Evolutionary conservation across 2,797 vertebrate genomes (phyloP), one percentile per base, ranked within the genome.

Genomic region (Phoeniculus purpureus): DNA sequence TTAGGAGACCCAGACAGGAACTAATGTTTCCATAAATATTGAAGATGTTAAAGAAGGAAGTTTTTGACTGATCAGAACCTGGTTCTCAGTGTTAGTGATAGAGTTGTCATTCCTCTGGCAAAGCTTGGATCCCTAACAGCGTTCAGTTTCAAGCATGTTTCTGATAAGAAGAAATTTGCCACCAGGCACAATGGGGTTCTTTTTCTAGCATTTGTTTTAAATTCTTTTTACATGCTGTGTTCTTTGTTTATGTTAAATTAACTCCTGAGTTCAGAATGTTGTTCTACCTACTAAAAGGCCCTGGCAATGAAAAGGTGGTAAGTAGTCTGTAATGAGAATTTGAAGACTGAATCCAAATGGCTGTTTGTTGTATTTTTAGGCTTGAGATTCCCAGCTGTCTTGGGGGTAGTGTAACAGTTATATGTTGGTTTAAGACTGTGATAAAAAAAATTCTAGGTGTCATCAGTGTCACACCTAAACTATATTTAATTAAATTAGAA

Each of bases 261-360:
- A 60, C 20, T 74, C 29, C 64, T 9, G 18, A 67, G 51, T 67
- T 85, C 40, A 74, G 34, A 87, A 73, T 56, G 4, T 52, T 84
- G 15, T n/a, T 67, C 25, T 77, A 17, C 27, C 74, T 85, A 74
- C 85, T 89, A 51, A 89, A 80, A 60, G 37, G 8, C 20, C 82
- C 12, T 75, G 23, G 14, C 25, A 81, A 65, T 0, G 0, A 37
- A 67, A 73, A 68, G 4, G 7, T 51, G 9, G 22, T 58, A 68
- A 77, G 9, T 29, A 7, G 26, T 48, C 55, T 81, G 11, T 51
- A 65, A 48, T 8, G 10, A 82, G 43, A 81, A 75, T 59, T 62
- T 78, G 43, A 78, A 48, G 55, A 54, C 22, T 43, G 13, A 59
- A 68, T 72, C 37, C 43, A 34, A 48, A 48, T 62, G 26, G 4